A percentile compares a stretch with the other conserved stretches of the same genome.
phyloP scores from a whole-genome alignment of 2,888 invertebrate species.

The Stegophylla sp. region DNA sequence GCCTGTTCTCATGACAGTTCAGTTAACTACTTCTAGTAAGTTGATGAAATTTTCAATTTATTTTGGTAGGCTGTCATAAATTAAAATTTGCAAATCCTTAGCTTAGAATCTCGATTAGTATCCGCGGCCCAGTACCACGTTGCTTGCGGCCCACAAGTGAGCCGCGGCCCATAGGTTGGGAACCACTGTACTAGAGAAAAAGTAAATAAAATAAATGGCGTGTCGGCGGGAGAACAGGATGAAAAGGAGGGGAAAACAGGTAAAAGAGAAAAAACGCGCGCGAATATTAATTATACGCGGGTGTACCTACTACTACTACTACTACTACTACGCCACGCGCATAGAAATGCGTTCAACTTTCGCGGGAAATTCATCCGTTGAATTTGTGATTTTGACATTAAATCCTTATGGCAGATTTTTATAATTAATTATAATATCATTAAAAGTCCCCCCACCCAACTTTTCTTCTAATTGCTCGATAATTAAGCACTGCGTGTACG shows the following conservation, averaged over 20 bases:
- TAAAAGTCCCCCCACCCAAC: neutral
- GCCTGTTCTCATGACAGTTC: too few relatives aligned
- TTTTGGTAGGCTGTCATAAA: too few relatives aligned
- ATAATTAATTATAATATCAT: conserved; percentile 29
- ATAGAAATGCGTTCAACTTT: conserved; percentile 15
- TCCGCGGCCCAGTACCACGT: too few relatives aligned
- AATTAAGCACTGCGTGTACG: neutral
- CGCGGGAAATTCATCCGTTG: neutral
- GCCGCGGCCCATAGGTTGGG: too few relatives aligned
- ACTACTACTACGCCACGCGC: neutral
- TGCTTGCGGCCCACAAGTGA: too few relatives aligned
- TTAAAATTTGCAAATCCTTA: too few relatives aligned
- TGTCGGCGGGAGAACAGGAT: neutral
- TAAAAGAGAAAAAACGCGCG: neutral
- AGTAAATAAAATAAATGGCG: neutral
- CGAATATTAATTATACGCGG: conserved; percentile 34
- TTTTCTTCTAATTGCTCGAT: neutral
- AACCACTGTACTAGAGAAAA: too few relatives aligned
- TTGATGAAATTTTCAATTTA: too few relatives aligned
- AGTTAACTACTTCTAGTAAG: too few relatives aligned
- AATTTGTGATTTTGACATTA: conserved; percentile 31
- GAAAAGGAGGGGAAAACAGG: neutral
- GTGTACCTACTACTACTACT: too few relatives aligned
- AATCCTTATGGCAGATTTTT: conserved; percentile 2
- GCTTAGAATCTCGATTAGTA: too few relatives aligned